Evolutionary conservation across 2,797 vertebrate species (phyloP).

Genomic region (Melanotaenia boesemani): DNA sequence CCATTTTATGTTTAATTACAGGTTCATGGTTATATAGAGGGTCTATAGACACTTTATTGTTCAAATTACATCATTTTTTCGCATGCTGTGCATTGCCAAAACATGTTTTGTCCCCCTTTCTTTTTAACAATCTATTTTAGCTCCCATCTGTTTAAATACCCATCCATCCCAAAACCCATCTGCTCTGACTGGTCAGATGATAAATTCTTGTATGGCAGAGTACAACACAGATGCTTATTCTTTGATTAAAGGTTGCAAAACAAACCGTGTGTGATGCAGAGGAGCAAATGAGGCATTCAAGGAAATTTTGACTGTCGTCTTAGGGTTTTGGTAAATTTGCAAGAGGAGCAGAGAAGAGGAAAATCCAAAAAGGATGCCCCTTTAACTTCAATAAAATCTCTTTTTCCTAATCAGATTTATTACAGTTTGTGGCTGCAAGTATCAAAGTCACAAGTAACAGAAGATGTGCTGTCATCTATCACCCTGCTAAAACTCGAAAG

Average conservation of each 20-base stretch:
- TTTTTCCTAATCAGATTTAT: no score
- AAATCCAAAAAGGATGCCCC: no score
- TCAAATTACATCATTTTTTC: background rate
- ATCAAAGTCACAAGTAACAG: background rate
- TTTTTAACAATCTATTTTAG: no score
- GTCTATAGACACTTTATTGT: background rate
- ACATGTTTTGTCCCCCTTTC: no score
- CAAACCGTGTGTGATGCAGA: background rate
- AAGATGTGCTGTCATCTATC: background rate
- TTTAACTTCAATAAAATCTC: no score
- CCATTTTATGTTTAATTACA: background rate
- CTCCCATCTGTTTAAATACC: no score
- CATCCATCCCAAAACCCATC: background rate
- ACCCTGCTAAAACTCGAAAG: slow-evolving; percentile 3
- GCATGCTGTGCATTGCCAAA: background rate
- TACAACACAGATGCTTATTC: background rate
- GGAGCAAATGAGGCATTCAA: background rate
- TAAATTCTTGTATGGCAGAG: background rate
- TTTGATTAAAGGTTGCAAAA: background rate
- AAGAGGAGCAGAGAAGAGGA: no score
- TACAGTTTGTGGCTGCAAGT: no score
- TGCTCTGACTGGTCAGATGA: background rate
- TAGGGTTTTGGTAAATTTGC: background rate
- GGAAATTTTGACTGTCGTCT: background rate
- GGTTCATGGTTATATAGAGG: background rate